Evolutionary conservation across 2,113 vertebrate genomes (phyloP).

Genomic region (Albula glossodonta): DNA sequence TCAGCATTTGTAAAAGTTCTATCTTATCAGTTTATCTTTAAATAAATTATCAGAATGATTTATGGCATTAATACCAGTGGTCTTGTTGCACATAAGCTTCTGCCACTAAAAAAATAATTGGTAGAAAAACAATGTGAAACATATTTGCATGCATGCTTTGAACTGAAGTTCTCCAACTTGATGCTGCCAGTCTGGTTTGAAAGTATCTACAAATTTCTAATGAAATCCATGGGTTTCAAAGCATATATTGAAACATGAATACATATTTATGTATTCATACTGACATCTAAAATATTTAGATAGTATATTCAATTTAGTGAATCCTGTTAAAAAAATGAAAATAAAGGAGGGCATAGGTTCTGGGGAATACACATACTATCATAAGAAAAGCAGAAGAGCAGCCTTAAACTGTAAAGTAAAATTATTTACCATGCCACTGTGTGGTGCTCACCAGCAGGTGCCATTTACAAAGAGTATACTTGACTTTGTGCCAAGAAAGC

Average conservation of each 20-base stretch:
- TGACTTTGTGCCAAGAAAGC: no score
- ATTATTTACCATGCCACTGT: not conserved
- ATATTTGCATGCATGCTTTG: not conserved
- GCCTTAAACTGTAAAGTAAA: not conserved
- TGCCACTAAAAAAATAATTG: no score
- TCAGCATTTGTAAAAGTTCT: not conserved
- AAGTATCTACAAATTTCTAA: not conserved
- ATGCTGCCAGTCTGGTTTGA: not conserved
- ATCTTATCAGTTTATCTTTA: not conserved
- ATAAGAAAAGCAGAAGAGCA: not conserved
- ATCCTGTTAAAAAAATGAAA: not conserved
- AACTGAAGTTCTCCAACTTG: not conserved
- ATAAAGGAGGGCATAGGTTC: not conserved
- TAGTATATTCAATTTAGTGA: not conserved
- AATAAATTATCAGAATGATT: not conserved
- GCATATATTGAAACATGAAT: not conserved
- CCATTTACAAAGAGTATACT: not conserved
- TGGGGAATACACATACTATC: not conserved
- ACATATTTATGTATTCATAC: not conserved
- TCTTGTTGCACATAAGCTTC: no score
- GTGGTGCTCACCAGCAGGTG: not conserved
- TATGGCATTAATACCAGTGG: not conserved
- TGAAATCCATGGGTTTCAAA: not conserved
- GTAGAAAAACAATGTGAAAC: not conserved
- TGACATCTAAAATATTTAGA: not conserved